phyloP scores from a whole-genome alignment of 2,113 vertebrate species.

The Gila orcuttii region DNA sequence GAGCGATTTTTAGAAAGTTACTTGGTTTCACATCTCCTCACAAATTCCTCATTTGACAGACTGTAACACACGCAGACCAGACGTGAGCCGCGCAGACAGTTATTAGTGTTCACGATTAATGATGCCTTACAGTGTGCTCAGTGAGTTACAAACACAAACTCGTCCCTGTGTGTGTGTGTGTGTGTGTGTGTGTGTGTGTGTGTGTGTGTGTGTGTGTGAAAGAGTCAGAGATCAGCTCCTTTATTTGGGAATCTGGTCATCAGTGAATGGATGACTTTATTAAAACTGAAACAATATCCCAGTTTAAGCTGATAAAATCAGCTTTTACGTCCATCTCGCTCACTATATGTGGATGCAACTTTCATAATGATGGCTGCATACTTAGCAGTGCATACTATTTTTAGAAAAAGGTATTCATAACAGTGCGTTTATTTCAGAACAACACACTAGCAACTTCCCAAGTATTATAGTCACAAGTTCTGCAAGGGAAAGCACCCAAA shows the following conservation, averaged over 20 bases:
- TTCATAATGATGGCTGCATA: background rate
- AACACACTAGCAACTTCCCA: background rate
- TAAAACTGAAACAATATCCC: background rate
- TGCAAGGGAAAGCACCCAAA: background rate
- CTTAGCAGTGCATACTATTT: background rate
- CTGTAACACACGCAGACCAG: slow-evolving; percentile 45
- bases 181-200: too few relatives aligned
- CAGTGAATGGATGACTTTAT: slow-evolving; percentile 83
- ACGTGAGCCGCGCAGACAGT: background rate
- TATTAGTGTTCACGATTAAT: slow-evolving; percentile 7
- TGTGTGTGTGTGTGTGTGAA: too few relatives aligned
- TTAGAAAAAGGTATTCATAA: background rate
- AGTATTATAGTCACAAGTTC: background rate
- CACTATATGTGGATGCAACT: background rate
- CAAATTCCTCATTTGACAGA: slow-evolving; percentile 62
- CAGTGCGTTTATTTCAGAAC: background rate
- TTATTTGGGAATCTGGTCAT: slow-evolving; percentile 75
- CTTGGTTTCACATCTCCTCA: slow-evolving; percentile 75
- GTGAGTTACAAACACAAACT: background rate
- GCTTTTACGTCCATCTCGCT: background rate
- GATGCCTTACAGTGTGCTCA: background rate
- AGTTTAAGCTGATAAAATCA: too few relatives aligned
- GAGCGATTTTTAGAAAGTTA: slow-evolving; percentile 76
- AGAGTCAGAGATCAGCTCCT: slow-evolving; percentile 62
- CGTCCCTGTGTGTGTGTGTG: background rate